Evolutionary conservation across 2,888 invertebrate genomes (phyloP).

Genomic region (Elgonia sp.): DNA sequence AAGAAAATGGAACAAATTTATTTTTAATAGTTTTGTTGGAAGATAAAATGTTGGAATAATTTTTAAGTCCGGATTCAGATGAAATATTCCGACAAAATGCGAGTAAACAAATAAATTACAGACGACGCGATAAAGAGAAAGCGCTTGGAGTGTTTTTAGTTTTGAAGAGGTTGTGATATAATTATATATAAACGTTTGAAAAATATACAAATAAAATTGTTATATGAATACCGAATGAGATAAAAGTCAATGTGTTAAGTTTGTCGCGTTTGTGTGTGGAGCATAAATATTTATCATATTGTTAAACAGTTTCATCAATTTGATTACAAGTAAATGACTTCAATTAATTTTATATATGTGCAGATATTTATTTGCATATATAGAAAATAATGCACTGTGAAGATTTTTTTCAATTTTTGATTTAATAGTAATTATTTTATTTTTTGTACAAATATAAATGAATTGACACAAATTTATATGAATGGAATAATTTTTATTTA

Average conservation of each 20-base stretch:
- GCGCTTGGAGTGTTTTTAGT: background rate
- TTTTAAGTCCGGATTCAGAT: background rate
- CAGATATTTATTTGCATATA: too few species aligned
- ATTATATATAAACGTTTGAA: slow-evolving; percentile 2
- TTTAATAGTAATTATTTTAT: background rate
- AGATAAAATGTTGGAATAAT: background rate
- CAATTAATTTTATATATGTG: background rate
- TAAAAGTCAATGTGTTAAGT: slow-evolving; percentile 8
- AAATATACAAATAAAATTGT: background rate
- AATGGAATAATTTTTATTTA: too few species aligned
- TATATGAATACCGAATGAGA: slow-evolving; percentile 11
- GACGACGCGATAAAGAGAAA: slow-evolving; percentile 26
- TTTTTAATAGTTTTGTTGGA: too few species aligned
- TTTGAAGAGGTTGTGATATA: background rate
- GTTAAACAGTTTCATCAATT: slow-evolving; percentile 7
- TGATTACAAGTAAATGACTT: slow-evolving; percentile 3
- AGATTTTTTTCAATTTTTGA: too few species aligned
- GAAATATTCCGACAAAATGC: background rate
- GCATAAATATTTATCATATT: slow-evolving; percentile 9
- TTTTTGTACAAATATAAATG: background rate
- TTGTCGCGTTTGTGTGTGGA: background rate
- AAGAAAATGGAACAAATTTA: too few species aligned
- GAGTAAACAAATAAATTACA: slow-evolving; percentile 34
- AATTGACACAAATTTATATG: too few species aligned
- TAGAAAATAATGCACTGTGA: too few species aligned